phyloP scores from a whole-genome alignment of 2,113 vertebrate species.

The Phylloscopus whistleri region DNA sequence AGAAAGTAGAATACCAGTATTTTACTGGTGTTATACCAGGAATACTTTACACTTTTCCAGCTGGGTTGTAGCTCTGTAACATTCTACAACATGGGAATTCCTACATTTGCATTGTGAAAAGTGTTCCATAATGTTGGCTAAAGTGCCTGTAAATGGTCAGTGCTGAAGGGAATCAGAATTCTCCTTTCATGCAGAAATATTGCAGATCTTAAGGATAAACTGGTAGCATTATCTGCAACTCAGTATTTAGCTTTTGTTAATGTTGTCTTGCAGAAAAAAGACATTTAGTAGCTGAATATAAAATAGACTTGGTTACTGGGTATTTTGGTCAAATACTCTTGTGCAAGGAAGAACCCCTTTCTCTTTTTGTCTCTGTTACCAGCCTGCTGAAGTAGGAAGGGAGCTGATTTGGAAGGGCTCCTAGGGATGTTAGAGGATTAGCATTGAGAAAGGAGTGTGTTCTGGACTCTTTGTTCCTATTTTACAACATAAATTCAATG shows the following conservation, averaged over 20 bases:
- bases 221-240: background rate
- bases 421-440: background rate
- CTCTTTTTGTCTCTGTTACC: background rate
- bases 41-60: background rate
- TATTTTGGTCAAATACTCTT: background rate
- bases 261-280: background rate
- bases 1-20: too few species aligned
- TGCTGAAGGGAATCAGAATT: background rate
- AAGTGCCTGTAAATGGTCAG: background rate
- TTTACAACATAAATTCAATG: background rate
- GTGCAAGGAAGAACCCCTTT: background rate
- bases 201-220: background rate
- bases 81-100: background rate
- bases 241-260: background rate
- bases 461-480: background rate
- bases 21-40: too few species aligned
- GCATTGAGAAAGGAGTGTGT: background rate
- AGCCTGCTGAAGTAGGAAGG: background rate
- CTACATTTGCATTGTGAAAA: background rate
- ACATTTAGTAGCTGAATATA: background rate
- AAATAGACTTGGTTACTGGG: background rate
- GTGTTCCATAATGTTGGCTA: accelerated
- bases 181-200: background rate
- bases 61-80: background rate
- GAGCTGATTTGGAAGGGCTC: background rate